A percentile compares a stretch with the other conserved stretches of the same genome.
phyloP scores from a whole-genome alignment of 2,797 vertebrate genomes.

The Enoplosus armatus region DNA sequence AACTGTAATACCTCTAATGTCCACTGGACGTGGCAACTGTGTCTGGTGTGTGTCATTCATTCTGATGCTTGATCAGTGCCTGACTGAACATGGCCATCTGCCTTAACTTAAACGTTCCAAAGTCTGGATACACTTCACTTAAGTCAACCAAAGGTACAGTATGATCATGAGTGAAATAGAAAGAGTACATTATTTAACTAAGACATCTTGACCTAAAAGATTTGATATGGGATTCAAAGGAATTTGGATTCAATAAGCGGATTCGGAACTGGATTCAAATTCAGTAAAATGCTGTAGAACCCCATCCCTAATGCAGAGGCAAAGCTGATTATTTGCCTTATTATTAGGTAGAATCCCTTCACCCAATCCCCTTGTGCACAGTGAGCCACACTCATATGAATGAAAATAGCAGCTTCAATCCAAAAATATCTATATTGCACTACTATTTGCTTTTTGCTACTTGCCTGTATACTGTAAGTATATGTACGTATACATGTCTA shows the following conservation, averaged over 20 bases:
- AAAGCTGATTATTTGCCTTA: neutral
- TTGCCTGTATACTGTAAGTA: neutral
- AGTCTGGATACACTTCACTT: too few relatives aligned
- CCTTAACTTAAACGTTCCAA: too few relatives aligned
- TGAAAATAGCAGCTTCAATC: neutral
- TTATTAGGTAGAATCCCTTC: neutral
- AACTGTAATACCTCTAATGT: neutral
- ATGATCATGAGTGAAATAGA: neutral
- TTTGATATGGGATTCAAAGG: neutral
- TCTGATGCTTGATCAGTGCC: too few relatives aligned
- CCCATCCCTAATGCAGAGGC: neutral
- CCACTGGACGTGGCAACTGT: neutral
- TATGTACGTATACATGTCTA: neutral
- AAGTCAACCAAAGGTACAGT: neutral
- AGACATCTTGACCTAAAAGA: neutral
- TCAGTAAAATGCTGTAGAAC: neutral
- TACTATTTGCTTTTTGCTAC: slow-evolving; percentile 8
- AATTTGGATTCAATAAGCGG: neutral
- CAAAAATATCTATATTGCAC: neutral
- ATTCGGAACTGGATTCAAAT: neutral
- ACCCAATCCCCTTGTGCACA: too few relatives aligned
- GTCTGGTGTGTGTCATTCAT: too few relatives aligned
- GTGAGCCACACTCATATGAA: neutral
- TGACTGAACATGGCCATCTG: too few relatives aligned
- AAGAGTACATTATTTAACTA: neutral